A percentile compares a stretch with the other conserved stretches of the same genome.
Evolutionary conservation across 2,797 vertebrate genomes (phyloP).

Genomic region (Gallinago stenura): DNA sequence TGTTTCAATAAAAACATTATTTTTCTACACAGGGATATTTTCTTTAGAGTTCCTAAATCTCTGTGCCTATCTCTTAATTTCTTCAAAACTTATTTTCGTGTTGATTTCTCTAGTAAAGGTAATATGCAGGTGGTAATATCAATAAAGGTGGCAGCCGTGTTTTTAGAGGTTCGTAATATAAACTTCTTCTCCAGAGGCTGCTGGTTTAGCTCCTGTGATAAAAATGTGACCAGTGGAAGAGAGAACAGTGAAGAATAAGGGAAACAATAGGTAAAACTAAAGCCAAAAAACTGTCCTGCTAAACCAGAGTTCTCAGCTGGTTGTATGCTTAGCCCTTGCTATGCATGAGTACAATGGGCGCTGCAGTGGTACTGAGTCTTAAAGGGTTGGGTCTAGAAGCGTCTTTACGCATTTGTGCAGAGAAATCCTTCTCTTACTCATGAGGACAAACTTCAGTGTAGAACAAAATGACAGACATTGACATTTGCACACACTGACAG

Average conservation of each 20-base stretch:
- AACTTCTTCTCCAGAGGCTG: not conserved
- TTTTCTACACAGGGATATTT: not conserved
- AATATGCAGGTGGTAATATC: not conserved
- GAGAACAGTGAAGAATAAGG: not conserved
- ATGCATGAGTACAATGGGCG: fast-evolving
- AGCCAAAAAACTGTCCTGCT: not conserved
- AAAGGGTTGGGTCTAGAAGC: not conserved
- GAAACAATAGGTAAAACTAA: not conserved
- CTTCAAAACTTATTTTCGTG: not conserved
- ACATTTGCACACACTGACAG: not conserved
- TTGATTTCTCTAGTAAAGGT: not conserved
- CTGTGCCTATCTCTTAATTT: not conserved
- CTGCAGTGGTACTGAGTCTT: not conserved
- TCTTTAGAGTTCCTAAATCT: not conserved
- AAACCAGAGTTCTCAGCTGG: not conserved
- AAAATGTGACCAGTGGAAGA: not conserved
- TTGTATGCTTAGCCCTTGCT: not conserved
- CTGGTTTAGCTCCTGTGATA: not conserved
- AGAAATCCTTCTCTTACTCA: not conserved
- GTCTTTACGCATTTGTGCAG: not conserved
- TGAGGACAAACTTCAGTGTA: not conserved
- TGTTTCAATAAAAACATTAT: not conserved
- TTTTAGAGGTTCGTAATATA: not conserved
- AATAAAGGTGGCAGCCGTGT: not conserved
- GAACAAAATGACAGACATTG: not conserved